Evolutionary conservation across 2,797 vertebrate species (phyloP), one percentile per base, ranked within the genome.

Genomic region (Spatula clypeata): DNA sequence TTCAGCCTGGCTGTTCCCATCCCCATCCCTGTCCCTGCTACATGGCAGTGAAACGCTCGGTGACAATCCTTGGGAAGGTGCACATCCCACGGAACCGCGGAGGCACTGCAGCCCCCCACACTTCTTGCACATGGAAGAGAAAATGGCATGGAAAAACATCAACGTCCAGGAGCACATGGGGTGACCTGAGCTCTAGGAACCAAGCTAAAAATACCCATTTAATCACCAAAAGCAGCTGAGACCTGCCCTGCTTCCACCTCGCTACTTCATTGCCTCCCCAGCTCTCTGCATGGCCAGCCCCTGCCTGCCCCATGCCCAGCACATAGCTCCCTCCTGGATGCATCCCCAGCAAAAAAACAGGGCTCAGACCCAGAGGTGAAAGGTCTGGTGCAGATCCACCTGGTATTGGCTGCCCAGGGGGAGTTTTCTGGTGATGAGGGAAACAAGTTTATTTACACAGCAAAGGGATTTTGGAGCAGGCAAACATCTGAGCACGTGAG

Each of bases 401-500:
- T 4, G 15, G 86, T 62, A 87, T 10, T 81, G 86, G 67, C 93
- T 83, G 84, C 71, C 83, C 20, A 0, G 38, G 65, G 72, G 90
- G 89, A 94, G 96, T 53, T 96, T 95, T 88, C 90, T 95, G 92
- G 90, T 4, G 26, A 45, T 3, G 75, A 80, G 79, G 60, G 88
- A 94, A 94, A 55, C 73, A 65, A 96, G 85, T 90, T 95, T 96
- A 95, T 96, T 97, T 96, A 91, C 96, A 94, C 70, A 95, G 88
- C 79, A 93, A 96, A 88, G 26, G 88, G 92, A 81, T 97, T 94
- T 95, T 75, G 76, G 84, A 95, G 93, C 81, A 96, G 69, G 89
- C 93, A 95, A 97, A 95, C 89, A 94, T 88, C 45, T 58, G 83
- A 96, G 89, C 92, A 92, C 4, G 40, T 86, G 92, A 93, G 95